Conservation (phyloP, 2,797 vertebrate genomes). For the Artibeus jamaicensis region DNA sequence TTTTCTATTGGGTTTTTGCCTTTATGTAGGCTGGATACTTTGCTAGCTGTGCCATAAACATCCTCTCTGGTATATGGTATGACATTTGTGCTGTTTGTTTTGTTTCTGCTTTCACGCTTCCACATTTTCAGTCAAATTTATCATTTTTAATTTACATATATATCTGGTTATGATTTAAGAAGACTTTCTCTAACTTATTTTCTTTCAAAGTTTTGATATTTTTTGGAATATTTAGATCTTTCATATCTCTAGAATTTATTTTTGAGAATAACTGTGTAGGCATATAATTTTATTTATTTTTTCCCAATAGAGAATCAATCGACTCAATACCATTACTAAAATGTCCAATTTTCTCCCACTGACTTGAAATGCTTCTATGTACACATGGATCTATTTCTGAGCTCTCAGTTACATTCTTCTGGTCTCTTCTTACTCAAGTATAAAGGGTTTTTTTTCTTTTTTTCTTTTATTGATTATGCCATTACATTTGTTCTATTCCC, state of each 20-base stretch:
- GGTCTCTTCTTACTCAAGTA: neutral
- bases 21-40: neutral
- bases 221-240: neutral
- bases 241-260: neutral
- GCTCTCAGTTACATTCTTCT: neutral
- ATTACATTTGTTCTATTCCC: too few relatives aligned
- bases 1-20: neutral
- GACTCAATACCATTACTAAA: neutral
- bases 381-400: neutral
- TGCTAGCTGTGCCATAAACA: neutral
- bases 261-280: neutral
- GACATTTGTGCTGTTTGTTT: neutral
- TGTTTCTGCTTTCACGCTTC: neutral
- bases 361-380: neutral
- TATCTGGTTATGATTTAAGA: neutral
- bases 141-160: neutral
- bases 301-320: neutral
- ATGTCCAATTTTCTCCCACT: neutral
- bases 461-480: too few relatives aligned
- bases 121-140: neutral
- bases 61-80: neutral
- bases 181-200: neutral
- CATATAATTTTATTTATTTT: neutral
- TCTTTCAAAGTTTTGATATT: neutral
- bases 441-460: too few relatives aligned